Evolutionary conservation across 2,113 vertebrate genomes (phyloP), one percentile per base, ranked within the genome.

Genomic region (Cygnus buccinator): DNA sequence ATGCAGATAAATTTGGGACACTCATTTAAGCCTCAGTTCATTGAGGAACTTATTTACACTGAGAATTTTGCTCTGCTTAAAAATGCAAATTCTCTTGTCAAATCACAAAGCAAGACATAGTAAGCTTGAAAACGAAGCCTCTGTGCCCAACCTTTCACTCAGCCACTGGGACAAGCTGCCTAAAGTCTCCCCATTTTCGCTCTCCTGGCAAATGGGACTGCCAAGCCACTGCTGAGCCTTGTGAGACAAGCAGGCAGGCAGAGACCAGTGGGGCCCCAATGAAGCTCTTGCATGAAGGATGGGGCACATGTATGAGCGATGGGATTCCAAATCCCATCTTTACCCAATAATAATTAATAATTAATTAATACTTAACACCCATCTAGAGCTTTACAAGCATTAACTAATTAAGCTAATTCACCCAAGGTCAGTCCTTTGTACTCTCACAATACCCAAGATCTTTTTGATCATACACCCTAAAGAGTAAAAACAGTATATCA

Each of bases 341-440:
- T 97, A 95, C 86, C 90, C 80, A 94, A 93, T 96, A 96, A 95
- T 95, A 95, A 95, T 97, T 97, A 96, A 96, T 95, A 96, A 96
- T 96, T 95, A 96, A 96, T 91, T 94, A 93, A 96, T 94, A 90
- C 90, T 96, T 96, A 96, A 96, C 88, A 95, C 76, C 73, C 92
- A 89, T 94, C 87, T 92, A 96, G 92, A 92, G 92, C 95, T 96
- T 97, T 97, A 96, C 80, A 96, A 95, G 96, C 92, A 97, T 97
- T 96, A 97, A 94, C 95, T 97, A 97, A 97, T 97, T 97, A 96
- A 96, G 96, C 91, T 94, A 97, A 96, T 97, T 97, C 96, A 97
- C 96, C 86, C 89, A 96, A 95, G 96, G 95, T 97, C 96, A 93
- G 90, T 95, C 94, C 91, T 96, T 97, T 97, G 89, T 97, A 94